phyloP scores from a whole-genome alignment of 2,888 invertebrate genomes.

The Amiota minor region DNA sequence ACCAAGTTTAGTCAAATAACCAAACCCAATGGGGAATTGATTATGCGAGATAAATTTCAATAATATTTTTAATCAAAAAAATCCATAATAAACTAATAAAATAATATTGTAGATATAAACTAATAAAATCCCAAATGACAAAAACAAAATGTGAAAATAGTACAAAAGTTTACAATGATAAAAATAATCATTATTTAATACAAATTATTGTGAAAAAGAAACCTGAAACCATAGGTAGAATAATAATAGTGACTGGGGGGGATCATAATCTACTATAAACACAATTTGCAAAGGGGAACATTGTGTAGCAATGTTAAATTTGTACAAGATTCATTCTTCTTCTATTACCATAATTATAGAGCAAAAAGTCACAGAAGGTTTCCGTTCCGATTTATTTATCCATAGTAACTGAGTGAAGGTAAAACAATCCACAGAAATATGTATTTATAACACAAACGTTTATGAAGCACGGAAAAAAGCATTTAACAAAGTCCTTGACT shows the following conservation, averaged over 20 bases:
- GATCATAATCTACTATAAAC: too few species aligned
- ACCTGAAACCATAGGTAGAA: too few species aligned
- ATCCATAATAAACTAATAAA: slow-evolving; percentile 9
- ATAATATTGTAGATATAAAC: not conserved
- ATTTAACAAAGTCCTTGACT: slow-evolving; percentile 67
- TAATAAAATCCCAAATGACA: slow-evolving; percentile 4
- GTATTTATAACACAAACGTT: slow-evolving; percentile 29
- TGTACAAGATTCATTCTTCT: slow-evolving; percentile 57
- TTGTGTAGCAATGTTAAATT: not conserved
- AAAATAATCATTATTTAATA: too few species aligned
- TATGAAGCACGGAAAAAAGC: slow-evolving; percentile 51
- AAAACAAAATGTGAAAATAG: not conserved
- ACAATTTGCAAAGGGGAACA: not conserved
- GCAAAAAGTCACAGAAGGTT: slow-evolving; percentile 52
- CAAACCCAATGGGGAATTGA: too few species aligned
- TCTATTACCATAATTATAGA: slow-evolving; percentile 55
- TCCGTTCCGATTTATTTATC: slow-evolving; percentile 47
- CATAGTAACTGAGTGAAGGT: not conserved
- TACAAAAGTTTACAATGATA: too few species aligned
- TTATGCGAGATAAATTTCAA: too few species aligned
- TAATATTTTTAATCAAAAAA: not conserved
- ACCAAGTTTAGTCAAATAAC: not conserved
- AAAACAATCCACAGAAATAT: not conserved
- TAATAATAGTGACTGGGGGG: too few species aligned
- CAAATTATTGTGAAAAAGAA: too few species aligned